Evolutionary conservation across 2,113 vertebrate species (phyloP).

Genomic region (Cebus imitator): DNA sequence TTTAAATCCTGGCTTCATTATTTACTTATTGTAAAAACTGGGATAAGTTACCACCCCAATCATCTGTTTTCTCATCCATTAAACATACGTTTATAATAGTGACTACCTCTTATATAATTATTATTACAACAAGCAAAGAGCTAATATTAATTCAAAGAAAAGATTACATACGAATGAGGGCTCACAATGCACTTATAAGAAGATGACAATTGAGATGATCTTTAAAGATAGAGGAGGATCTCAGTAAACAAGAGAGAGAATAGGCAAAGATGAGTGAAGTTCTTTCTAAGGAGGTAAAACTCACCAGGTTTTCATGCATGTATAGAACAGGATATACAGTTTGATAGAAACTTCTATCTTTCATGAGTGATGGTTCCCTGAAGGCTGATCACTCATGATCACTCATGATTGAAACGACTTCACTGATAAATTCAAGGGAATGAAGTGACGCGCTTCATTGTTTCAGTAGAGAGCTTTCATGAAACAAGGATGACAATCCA

Average conservation of each 20-base stretch:
- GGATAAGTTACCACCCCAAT: neutral
- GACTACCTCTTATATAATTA: neutral
- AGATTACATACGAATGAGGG: neutral
- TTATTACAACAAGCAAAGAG: neutral
- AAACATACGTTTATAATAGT: neutral
- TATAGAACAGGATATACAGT: neutral
- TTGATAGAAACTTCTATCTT: neutral
- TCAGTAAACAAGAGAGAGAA: neutral
- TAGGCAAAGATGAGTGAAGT: neutral
- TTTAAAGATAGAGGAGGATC: neutral
- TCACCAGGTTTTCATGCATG: neutral
- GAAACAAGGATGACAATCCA: neutral
- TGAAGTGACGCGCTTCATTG: neutral
- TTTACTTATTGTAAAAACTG: neutral
- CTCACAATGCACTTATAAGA: neutral
- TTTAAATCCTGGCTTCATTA: neutral
- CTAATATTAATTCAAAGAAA: neutral
- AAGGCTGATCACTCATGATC: neutral
- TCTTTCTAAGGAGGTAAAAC: neutral
- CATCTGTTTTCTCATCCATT: neutral
- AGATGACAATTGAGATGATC: neutral
- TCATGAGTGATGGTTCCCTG: neutral
- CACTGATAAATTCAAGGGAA: neutral
- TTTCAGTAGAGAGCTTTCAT: neutral
- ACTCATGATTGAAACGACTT: constrained; percentile 5